These are phyloP conservation scores for Phylloscopus collybita DNA, from an alignment of 2,797 vertebrate species.

Conservation along the genomic window DNA sequence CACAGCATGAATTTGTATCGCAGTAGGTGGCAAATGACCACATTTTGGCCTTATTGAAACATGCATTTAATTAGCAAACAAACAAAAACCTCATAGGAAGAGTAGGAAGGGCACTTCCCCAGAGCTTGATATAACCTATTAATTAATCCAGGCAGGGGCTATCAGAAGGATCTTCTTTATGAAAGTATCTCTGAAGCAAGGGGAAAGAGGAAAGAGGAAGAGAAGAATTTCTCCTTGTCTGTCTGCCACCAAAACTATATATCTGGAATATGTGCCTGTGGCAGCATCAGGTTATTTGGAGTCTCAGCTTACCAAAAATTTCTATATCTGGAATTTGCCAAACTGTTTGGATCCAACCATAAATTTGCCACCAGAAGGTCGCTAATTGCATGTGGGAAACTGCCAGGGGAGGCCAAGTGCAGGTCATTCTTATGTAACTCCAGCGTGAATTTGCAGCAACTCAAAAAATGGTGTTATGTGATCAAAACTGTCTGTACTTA, in stretches of 20 bases:
- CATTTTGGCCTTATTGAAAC: background rate
- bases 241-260: background rate
- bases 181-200: background rate
- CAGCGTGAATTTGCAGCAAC: background rate
- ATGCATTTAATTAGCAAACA: background rate
- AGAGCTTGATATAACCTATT: background rate
- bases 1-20: background rate
- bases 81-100: background rate
- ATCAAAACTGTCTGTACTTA: background rate
- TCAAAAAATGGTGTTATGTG: background rate
- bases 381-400: background rate
- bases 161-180: background rate
- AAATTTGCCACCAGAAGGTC: background rate
- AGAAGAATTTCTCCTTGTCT: background rate
- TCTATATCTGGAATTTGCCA: background rate
- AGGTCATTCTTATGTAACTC: conserved; percentile 1
- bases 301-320: background rate
- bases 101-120: background rate
- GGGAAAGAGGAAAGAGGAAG: background rate
- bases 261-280: background rate
- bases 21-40: background rate
- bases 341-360: background rate
- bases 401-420: conserved; percentile 4
- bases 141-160: background rate
- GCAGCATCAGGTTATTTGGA: background rate